phyloP scores from a whole-genome alignment of 2,888 invertebrate species.

The Helobdella robusta region DNA sequence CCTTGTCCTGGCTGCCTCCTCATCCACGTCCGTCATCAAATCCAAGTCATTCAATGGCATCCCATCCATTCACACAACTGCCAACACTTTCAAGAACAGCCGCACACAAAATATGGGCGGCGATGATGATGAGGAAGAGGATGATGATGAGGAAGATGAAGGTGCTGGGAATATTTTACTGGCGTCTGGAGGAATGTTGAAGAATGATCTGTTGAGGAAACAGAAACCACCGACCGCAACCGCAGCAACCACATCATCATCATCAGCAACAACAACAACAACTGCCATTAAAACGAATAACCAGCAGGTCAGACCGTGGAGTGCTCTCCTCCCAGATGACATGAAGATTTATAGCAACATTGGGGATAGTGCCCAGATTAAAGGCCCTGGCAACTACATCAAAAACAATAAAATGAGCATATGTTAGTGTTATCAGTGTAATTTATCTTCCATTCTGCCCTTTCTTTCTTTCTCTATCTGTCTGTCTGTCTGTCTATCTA shows the following conservation, averaged over 20 bases:
- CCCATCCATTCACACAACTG: neutral
- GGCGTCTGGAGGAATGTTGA: neutral
- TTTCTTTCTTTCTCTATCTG: no score
- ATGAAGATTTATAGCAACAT: constrained; percentile 12
- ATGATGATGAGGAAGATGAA: neutral
- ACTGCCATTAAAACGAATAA: neutral
- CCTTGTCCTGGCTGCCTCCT: neutral
- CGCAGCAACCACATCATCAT: neutral
- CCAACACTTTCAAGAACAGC: neutral
- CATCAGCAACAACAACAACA: neutral
- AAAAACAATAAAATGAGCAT: neutral
- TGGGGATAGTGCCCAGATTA: neutral
- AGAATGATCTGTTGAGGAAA: neutral
- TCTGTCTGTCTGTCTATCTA: no score
- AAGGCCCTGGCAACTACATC: neutral
- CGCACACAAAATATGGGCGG: neutral
- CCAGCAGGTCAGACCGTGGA: constrained; percentile 24
- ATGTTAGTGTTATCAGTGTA: no score
- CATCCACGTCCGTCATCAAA: constrained; percentile 10
- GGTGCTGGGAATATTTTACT: neutral
- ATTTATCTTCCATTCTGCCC: no score
- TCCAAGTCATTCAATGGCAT: constrained; percentile 22
- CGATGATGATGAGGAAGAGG: no score
- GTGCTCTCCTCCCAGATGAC: constrained; percentile 23
- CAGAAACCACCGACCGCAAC: neutral